Percentiles rank a stretch among this genome's conserved stretches.
phyloP scores from a whole-genome alignment of 53 echinoderm and acorn worm species.

The Temnopleurus reevesii region DNA sequence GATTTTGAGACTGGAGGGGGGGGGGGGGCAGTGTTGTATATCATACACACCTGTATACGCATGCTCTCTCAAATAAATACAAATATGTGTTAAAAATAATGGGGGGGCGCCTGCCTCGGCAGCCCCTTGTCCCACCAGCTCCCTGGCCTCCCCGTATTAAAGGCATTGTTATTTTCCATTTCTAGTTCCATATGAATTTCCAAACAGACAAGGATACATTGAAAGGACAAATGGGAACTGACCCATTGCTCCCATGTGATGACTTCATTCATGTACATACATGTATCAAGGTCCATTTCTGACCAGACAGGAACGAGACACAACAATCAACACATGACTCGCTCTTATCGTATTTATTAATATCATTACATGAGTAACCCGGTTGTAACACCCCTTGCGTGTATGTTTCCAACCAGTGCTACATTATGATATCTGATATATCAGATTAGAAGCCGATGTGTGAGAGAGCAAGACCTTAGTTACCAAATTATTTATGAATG shows the following conservation, averaged over 20 bases:
- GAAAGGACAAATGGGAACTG: too few relatives aligned
- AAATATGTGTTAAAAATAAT: too few relatives aligned
- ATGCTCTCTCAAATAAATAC: too few relatives aligned
- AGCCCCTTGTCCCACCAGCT: too few relatives aligned
- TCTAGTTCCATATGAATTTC: too few relatives aligned
- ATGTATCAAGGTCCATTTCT: constrained; percentile 4
- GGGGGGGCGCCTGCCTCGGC: too few relatives aligned
- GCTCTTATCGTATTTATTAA: constrained; percentile 16
- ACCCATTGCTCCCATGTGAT: background rate
- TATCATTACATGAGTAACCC: constrained; percentile 24
- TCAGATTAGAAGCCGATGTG: background rate
- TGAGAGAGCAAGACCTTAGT: background rate
- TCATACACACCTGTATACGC: too few relatives aligned
- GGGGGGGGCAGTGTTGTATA: too few relatives aligned
- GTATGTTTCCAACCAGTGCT: background rate
- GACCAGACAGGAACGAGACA: constrained; percentile 26
- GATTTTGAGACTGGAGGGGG: too few relatives aligned
- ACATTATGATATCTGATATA: constrained; percentile 3
- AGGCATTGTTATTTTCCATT: too few relatives aligned
- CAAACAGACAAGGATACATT: too few relatives aligned
- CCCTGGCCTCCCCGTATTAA: too few relatives aligned
- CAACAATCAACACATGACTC: background rate
- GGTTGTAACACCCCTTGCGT: background rate
- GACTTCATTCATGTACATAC: background rate
- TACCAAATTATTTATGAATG: background rate